Evolutionary conservation across 2,797 vertebrate genomes (phyloP).

Genomic region (Myotis daubentonii): DNA sequence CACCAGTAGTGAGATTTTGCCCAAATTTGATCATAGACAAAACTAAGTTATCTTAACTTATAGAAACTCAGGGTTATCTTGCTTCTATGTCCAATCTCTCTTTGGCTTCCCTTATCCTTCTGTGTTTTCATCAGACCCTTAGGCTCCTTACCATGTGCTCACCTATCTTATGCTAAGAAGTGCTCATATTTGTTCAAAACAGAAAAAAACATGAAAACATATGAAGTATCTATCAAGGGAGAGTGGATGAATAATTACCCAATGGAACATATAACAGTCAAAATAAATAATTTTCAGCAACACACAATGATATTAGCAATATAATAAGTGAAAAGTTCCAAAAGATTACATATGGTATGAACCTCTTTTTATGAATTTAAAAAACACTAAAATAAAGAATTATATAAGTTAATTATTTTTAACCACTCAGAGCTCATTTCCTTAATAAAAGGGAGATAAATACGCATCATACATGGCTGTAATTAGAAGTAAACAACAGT

Average conservation of each 20-base stretch:
- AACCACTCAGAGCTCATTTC: background rate
- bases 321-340: background rate
- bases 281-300: background rate
- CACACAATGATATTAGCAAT: background rate
- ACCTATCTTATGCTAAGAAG: background rate
- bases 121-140: background rate
- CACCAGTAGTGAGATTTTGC: background rate
- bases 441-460: background rate
- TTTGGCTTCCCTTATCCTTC: background rate
- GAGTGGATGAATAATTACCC: background rate
- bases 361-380: background rate
- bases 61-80: background rate
- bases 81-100: background rate
- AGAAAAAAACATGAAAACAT: background rate
- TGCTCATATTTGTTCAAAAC: background rate
- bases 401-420: background rate
- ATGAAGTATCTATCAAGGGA: background rate
- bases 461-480: background rate
- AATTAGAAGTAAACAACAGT: background rate
- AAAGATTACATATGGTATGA: background rate
- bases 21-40: background rate
- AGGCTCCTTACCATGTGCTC: background rate
- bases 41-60: background rate
- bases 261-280: background rate
- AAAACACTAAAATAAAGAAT: background rate